Conservation (phyloP, 2,888 invertebrate species). For the Diloba caeruleocephala region DNA sequence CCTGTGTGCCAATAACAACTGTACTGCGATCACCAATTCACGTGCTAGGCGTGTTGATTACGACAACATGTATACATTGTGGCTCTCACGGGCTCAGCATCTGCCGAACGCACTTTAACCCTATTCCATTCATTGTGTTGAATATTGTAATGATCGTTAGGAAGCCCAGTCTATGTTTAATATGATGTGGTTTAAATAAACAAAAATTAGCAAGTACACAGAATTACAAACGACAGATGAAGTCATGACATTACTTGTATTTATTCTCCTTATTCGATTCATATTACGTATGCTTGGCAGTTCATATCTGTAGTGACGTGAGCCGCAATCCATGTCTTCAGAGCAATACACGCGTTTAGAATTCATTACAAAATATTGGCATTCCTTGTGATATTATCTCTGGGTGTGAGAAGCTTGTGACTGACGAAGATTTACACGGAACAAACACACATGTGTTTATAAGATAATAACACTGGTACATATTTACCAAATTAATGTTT, state of each 20-base stretch:
- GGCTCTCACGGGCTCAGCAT: too few species aligned
- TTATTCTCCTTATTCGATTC: slow-evolving; percentile 41
- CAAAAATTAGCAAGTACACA: too few species aligned
- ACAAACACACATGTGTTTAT: slow-evolving; percentile 7
- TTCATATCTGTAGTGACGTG: slow-evolving; percentile 25
- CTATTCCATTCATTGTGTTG: too few species aligned
- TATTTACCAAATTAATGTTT: background rate
- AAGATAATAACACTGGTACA: slow-evolving; percentile 6
- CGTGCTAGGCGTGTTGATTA: too few species aligned
- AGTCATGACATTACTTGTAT: slow-evolving; percentile 21
- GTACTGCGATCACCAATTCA: too few species aligned
- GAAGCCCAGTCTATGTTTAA: too few species aligned
- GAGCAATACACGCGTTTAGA: slow-evolving; percentile 40
- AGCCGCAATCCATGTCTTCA: slow-evolving; percentile 25
- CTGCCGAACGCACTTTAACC: too few species aligned
- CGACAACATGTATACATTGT: too few species aligned
- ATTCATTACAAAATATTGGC: slow-evolving; percentile 43
- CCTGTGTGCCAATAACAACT: too few species aligned
- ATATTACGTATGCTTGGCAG: slow-evolving; percentile 20
- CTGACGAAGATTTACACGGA: slow-evolving; percentile 30
- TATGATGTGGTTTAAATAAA: too few species aligned
- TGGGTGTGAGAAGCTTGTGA: slow-evolving; percentile 39
- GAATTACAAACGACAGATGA: background rate
- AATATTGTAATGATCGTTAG: too few species aligned
- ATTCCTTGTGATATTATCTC: slow-evolving; percentile 27